Conservation (phyloP, 2,797 vertebrate species). For the Sebastes baramenuke region DNA sequence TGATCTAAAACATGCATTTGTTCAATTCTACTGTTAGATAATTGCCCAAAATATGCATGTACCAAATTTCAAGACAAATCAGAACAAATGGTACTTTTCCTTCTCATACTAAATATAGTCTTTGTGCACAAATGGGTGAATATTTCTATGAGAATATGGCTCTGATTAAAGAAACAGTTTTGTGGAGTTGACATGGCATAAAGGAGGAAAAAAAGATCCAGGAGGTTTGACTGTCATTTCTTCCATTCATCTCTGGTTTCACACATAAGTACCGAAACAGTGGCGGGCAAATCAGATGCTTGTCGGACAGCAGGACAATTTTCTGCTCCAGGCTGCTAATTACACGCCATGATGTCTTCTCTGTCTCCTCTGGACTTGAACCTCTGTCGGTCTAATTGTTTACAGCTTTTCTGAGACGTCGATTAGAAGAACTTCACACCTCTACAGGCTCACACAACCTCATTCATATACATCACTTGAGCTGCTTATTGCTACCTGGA, state of each 20-base stretch:
- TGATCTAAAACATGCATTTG: too few relatives aligned
- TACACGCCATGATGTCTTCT: constrained; percentile 33
- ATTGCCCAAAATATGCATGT: too few relatives aligned
- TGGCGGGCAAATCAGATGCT: constrained; percentile 63
- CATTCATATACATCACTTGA: background rate
- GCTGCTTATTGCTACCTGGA: background rate
- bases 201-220: background rate
- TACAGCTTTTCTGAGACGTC: background rate
- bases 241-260: constrained; percentile 62
- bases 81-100: too few relatives aligned
- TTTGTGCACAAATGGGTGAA: too few relatives aligned
- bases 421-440: background rate
- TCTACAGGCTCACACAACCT: fast-evolving
- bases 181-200: background rate
- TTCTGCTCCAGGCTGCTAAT: constrained; percentile 60
- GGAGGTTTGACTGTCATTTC: background rate
- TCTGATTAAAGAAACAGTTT: too few relatives aligned
- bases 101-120: too few relatives aligned
- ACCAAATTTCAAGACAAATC: too few relatives aligned
- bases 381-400: background rate
- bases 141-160: too few relatives aligned
- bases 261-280: constrained; percentile 71
- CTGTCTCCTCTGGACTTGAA: background rate
- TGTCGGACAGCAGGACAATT: constrained; percentile 70
- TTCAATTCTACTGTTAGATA: too few relatives aligned